Base-by-base conservation (phyloP, 2,113 vertebrate genomes). In the Thamnophis sirtalis region DNA sequence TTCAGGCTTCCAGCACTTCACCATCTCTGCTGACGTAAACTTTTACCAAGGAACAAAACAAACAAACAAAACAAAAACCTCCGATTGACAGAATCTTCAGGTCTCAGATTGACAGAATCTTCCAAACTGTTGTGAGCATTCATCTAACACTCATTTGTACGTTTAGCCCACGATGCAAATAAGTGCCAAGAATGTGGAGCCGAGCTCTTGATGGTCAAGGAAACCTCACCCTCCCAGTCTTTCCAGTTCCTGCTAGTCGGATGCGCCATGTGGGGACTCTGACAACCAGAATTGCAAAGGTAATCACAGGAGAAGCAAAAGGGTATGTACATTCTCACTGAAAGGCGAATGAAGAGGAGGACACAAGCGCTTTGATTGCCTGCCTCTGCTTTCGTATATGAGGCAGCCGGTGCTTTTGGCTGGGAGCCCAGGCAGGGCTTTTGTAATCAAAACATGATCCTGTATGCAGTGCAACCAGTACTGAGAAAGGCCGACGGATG, bases 391-490 rank as follows among this genome's bases (percentile, higher is more conserved):
- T 95, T 87, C 93, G 96, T 96, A 96, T 97, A 97, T 97, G 96
- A 98, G 98, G 98, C 98, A 96, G 94, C 97, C 97, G 95, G 96
- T 95, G 96, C 97, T 98, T 97, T 97, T 98, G 98, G 98, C 98
- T 94, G 95, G 93, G 92, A 97, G 98, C 98, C 98, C 97, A 97
- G 98, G 93, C 96, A 49, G 96, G 96, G 96, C 97, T 98, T 98
- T 99, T 98, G 98, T 99, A 98, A 99, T 98, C 98, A 97, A 98
- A 99, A 98, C 99, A 99, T 99, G 99, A 98, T 98, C 98, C 96
- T 96, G 97, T 98, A 97, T 97, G 98, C 98, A 97, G 97, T 98
- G 98, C 98, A 97, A 97, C 98, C 97, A 96, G 97, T 97, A 96
- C 97, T 95, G 97, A 96, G 96, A 97, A 96, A 97, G 97, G 96